A percentile compares a stretch with the other conserved stretches of the same genome.
Evolutionary conservation across 2,113 vertebrate species (phyloP).

Genomic region (Mobula hypostoma): DNA sequence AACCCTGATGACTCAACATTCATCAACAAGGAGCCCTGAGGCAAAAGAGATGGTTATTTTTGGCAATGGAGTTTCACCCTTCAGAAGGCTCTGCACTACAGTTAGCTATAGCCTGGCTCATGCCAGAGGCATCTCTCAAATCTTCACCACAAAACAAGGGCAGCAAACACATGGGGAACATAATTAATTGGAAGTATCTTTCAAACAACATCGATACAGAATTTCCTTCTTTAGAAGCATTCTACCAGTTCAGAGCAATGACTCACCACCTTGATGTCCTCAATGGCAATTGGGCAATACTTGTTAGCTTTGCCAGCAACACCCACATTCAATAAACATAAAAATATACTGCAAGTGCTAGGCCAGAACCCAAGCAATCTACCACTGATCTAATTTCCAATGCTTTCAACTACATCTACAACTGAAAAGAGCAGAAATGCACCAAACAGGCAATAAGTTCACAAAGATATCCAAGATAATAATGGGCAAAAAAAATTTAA

Average conservation of each 20-base stretch:
- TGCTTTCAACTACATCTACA: not conserved
- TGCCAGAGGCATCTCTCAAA: too few relatives aligned
- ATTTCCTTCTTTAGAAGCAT: too few relatives aligned
- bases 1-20: not conserved
- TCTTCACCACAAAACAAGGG: too few relatives aligned
- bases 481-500: not conserved
- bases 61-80: not conserved
- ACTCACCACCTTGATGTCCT: too few relatives aligned
- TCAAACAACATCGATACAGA: too few relatives aligned
- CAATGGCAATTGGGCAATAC: too few relatives aligned
- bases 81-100: not conserved
- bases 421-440: not conserved
- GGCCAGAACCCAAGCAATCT: not conserved
- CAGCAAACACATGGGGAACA: too few relatives aligned
- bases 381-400: not conserved
- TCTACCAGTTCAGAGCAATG: too few relatives aligned
- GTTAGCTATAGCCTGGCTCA: too few relatives aligned
- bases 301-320: too few relatives aligned
- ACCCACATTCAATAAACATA: too few relatives aligned
- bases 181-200: too few relatives aligned
- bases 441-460: not conserved
- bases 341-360: not conserved
- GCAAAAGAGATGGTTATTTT: not conserved
- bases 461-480: not conserved
- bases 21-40: not conserved